Conservation (phyloP, 2,113 vertebrate species). For the Rhynchomys soricoides region DNA sequence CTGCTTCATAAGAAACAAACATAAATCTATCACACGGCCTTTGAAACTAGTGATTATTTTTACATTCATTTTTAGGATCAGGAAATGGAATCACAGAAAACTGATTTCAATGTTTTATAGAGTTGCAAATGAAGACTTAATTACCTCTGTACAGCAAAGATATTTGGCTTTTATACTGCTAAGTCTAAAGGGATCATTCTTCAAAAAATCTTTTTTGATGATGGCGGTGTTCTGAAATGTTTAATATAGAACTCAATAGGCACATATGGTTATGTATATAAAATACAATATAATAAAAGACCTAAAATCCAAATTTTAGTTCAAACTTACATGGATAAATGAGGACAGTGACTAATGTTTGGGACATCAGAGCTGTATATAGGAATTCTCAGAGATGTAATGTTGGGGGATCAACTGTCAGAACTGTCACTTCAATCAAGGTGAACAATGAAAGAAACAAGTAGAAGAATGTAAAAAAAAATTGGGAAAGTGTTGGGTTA, state of each 20-base stretch:
- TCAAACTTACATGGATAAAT: background rate
- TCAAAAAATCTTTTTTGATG: background rate
- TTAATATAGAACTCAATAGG: background rate
- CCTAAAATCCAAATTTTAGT: conserved; percentile 32
- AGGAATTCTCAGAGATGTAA: background rate
- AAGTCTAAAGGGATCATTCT: background rate
- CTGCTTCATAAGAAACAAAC: background rate
- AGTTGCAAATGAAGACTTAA: conserved; percentile 18
- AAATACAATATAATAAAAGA: background rate
- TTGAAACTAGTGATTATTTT: conserved; percentile 42
- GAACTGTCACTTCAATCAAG: background rate
- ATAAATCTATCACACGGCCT: conserved; percentile 26
- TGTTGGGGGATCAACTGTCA: background rate
- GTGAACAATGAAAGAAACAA: background rate
- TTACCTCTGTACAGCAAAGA: background rate
- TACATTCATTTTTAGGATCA: conserved; percentile 6
- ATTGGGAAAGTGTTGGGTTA: background rate
- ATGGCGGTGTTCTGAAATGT: background rate
- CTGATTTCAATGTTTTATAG: background rate
- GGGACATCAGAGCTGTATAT: background rate
- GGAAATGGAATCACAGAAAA: background rate
- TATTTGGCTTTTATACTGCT: background rate
- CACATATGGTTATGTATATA: background rate
- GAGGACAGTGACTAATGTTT: background rate
- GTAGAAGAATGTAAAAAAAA: background rate